Base-by-base conservation (phyloP, 1,140 invertebrate genomes). In the Trichogramma pretiosum region DNA sequence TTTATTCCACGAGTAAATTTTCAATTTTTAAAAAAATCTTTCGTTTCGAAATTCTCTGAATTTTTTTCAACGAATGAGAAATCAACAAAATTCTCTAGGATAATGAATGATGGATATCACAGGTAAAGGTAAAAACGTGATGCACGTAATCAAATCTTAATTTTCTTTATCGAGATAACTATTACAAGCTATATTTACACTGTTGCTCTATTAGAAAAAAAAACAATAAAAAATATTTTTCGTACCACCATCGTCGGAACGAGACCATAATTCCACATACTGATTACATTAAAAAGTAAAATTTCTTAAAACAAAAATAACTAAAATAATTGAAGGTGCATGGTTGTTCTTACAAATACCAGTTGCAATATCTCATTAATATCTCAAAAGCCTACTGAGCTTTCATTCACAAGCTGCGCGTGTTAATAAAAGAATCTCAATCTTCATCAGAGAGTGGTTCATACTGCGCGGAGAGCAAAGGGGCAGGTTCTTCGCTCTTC, bases 371-470 rank as follows among this genome's bases (percentile, higher is more conserved):
- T 23, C 49, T 19, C n/a, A 44, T 45, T 18, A 13, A 33, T 28
- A 33, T 42, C 2, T 18, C 18, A n/a, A n/a, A n/a, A n/a, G n/a
- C n/a, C n/a, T n/a, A n/a, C n/a, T n/a, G n/a, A n/a, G n/a, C n/a
- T n/a, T n/a, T n/a, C 28, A 2, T 23, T 19, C 24, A 49, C 18
- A 38, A n/a, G n/a, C n/a, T n/a, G n/a, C n/a, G n/a, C n/a, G n/a
- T n/a, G n/a, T n/a, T n/a, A n/a, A n/a, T n/a, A n/a, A n/a, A n/a
- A n/a, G n/a, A n/a, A n/a, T n/a, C n/a, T n/a, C 68, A 90, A 76
- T 90, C 88, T 72, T 91, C 88, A 71, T 90, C 88, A 45, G 85
- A 89, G 2, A 91, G 74, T 17, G 87, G 84, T 68, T 90, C 88
- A 67, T 90, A 91, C 65, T 90, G 86, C 46, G 84, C 82, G 16